Evolutionary conservation across 2,797 vertebrate species (phyloP), one percentile per base, ranked within the genome.

Genomic region (Menidia menidia): DNA sequence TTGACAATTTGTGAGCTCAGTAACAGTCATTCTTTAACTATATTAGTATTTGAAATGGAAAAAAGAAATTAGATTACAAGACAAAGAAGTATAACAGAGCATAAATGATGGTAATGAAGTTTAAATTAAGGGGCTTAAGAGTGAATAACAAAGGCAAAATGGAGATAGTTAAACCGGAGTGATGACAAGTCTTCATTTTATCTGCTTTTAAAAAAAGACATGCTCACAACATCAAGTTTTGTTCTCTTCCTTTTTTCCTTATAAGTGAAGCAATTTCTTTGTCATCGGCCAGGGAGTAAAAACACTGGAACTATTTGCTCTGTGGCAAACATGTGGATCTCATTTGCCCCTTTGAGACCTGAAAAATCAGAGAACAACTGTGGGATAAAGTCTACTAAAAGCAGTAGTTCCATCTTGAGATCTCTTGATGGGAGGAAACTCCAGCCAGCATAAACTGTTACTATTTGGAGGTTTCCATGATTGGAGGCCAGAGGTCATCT

Each of bases 241-340:
- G 59, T 61, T 77, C 71, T 41, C 10, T 61, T 56, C n/a, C 30
- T 51, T 9, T 43, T 43, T 52, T 42, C 12, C 2, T 83, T 73
- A 84, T 84, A 64, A 90, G 68, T 7, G 42, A 68, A 60, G 58
- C 33, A 56, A 51, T 71, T 71, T 41, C 64, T 69, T 83, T 84
- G 81, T 35, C 75, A 53, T 60, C 81, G 78, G 60, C 77, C 62
- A 72, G 68, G 80, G 61, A 67, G 57, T 33, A 50, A 79, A 77
- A 60, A 56, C 80, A 77, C 59, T 71, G 82, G 75, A 90, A 84
- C 74, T 81, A 58, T 80, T 83, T 80, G 75, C 77, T 88, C 78
- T 80, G 82, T 90, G 78, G 79, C 82, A 77, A 89, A 92, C 89
- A 89, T 83, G 83, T 88, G 85, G 85, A 75, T 89, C 70, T 84